Evolutionary conservation across 1,140 invertebrate genomes (phyloP), one percentile per base, ranked within the genome.

Genomic region (Arctopsyche grandis): DNA sequence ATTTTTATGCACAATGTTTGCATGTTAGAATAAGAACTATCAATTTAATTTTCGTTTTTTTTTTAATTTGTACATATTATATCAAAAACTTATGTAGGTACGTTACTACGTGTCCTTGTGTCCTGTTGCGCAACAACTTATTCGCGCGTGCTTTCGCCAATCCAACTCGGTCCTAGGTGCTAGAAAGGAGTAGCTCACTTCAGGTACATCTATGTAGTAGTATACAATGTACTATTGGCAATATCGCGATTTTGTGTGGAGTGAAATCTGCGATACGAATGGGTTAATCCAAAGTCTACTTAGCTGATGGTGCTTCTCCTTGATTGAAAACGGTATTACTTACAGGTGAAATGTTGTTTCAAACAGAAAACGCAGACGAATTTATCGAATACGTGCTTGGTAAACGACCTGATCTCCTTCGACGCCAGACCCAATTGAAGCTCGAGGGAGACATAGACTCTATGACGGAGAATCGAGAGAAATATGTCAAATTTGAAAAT

Each of bases 381-480:
- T 90, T 89, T 83, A 88, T 89, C 69, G 85, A 85, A 26, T 90
- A 88, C 86, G 80, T 88, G 7, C 85, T 88, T 52, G 84, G 85
- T 12, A 86, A 85, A 75, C 85, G 89, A 74, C 85, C 88, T 0
- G 84, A 87, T 29, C 84, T 87, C 0, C 83, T 85, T 66, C 85
- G 88, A 73, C 80, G 87, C 21, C 86, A 87, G 0, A 87, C 88
- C 5, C 84, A 89, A 73, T 82, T 91, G 43, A 89, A 89, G 77
- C 83, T 90, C 9, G 89, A 90, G 81, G 90, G 90, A 44, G 85
- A 88, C 24, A 80, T 90, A 22, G 86, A 89, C 77, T 87, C 83
- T 1, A 83, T 84, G 5, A 90, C 90, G 3, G 90, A 91, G 83
- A 89, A 85, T 81, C 85, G 87, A n/a, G 88, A 89, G 9, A 87